phyloP scores from a whole-genome alignment of 2,888 invertebrate species.

The Sinodicranocentrus sp. region DNA sequence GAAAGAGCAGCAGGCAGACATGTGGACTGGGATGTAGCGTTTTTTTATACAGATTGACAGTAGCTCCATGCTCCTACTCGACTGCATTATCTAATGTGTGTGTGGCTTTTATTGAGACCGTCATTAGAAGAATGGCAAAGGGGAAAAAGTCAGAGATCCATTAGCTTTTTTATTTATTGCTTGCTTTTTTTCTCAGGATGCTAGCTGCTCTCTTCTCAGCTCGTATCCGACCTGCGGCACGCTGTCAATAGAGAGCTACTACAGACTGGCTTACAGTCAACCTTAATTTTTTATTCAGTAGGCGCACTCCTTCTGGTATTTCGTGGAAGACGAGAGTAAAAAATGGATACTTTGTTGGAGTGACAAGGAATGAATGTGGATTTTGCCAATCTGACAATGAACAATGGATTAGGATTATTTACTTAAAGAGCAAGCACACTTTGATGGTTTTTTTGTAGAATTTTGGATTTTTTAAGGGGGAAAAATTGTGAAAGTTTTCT shows the following conservation, averaged over 20 bases:
- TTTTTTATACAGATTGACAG: conserved; percentile 26
- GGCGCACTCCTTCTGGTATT: too few relatives aligned
- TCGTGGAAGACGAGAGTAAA: too few relatives aligned
- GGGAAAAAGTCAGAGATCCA: conserved; percentile 70
- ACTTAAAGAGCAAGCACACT: background rate
- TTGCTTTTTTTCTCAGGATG: conserved; percentile 48
- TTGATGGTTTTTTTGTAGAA: conserved; percentile 24
- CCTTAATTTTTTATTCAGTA: too few relatives aligned
- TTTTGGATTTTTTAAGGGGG: conserved; percentile 34
- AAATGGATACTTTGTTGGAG: too few relatives aligned
- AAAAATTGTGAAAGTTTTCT: too few relatives aligned
- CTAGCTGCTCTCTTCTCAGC: conserved; percentile 1
- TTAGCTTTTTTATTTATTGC: conserved; percentile 73
- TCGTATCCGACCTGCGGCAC: conserved; percentile 50
- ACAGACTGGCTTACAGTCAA: too few relatives aligned
- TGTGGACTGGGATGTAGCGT: background rate
- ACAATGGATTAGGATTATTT: background rate
- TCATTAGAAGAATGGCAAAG: conserved; percentile 68
- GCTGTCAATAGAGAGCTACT: conserved; percentile 31
- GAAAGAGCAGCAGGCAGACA: conserved; percentile 37
- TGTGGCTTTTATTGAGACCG: conserved; percentile 57
- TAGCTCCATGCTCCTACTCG: background rate
- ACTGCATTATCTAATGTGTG: conserved; percentile 67
- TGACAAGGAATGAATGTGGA: background rate
- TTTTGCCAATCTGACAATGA: background rate